Evolutionary conservation across 2,797 vertebrate species (phyloP), one percentile per base, ranked within the genome.

Genomic region (Ctenopoma kingsleyae): DNA sequence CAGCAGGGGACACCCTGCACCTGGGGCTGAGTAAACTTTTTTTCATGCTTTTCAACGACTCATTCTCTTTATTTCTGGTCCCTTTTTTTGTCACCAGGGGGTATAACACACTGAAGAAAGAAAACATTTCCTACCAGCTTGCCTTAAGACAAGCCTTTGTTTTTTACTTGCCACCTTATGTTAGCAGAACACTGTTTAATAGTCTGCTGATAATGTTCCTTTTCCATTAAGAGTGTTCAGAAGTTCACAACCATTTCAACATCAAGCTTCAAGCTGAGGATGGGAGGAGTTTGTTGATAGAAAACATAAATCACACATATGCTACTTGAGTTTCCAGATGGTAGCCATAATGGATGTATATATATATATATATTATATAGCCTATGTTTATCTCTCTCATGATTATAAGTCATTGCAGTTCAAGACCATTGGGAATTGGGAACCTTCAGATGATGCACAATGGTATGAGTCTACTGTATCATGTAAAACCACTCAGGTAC

Each of bases 1-100:
- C 87, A 91, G 90, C 87, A 38, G 91, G 91, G 84, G 80, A 87
- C 78, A 68, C 70, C 55, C 82, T 84, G 90, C 87, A 93, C 90
- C 91, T 92, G 89, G 90, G 90, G 89, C 89, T 84, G 70, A 64
- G 81, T 77, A 81, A 90, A 90, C 83, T 58, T 83, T 85, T 41
- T 81, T 87, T 82, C 74, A 55, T 82, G 56, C 75, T 81, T 89
- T 82, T 87, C 72, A 85, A 73, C 80, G 76, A 77, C 73, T 78
- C 61, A 2, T 58, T 60, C 60, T 74, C 62, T 81, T 71, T 80
- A 55, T 85, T 67, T 80, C 60, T 64, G 46, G 22, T 81, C 56
- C 61, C 38, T 62, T 67, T 76, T 80, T 85, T 68, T 36, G 67
- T 81, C 81, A 79, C 67, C 67, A 67, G 80, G 87, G 81, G 84